Evolutionary conservation across 2,888 invertebrate genomes (phyloP).

Genomic region (Dyspetes luteomarginatus): DNA sequence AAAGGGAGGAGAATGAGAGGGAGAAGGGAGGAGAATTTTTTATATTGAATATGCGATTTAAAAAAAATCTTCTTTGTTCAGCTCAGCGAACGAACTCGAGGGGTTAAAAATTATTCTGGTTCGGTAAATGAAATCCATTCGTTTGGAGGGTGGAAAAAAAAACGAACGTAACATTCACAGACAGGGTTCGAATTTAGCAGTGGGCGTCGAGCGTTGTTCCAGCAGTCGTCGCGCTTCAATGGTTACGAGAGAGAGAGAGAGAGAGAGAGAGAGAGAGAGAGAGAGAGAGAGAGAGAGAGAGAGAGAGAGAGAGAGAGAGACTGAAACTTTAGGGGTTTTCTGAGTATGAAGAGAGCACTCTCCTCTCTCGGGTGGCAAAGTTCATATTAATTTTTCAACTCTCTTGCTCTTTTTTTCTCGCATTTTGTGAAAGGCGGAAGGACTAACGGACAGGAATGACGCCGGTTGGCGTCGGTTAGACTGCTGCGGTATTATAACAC

Average conservation of each 20-base stretch:
- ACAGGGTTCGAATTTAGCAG: constrained; percentile 37
- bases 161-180: neutral
- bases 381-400: constrained; percentile 64
- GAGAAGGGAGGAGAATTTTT: too few species aligned
- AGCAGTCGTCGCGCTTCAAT: constrained; percentile 38
- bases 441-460: constrained; percentile 44
- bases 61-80: constrained; percentile 17
- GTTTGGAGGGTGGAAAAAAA: neutral
- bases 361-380: constrained; percentile 33
- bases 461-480: constrained; percentile 63
- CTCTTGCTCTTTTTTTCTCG: constrained; percentile 7
- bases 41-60: too few species aligned
- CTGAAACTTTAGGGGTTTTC: constrained; percentile 50
- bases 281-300: too few species aligned
- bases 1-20: too few species aligned
- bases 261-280: too few species aligned
- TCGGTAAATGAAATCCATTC: constrained; percentile 2
- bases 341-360: constrained; percentile 22
- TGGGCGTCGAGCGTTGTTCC: constrained; percentile 13
- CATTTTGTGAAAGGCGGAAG: constrained; percentile 51
- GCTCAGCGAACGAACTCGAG: neutral
- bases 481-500: constrained; percentile 43
- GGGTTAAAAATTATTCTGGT: constrained; percentile 33
- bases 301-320: too few species aligned
- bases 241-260: too few species aligned